A percentile compares a stretch with the other conserved stretches of the same genome.
These are phyloP conservation scores for Ophonus ardosiacus DNA, from an alignment of 2,888 invertebrate genomes.

Conservation along the genomic window DNA sequence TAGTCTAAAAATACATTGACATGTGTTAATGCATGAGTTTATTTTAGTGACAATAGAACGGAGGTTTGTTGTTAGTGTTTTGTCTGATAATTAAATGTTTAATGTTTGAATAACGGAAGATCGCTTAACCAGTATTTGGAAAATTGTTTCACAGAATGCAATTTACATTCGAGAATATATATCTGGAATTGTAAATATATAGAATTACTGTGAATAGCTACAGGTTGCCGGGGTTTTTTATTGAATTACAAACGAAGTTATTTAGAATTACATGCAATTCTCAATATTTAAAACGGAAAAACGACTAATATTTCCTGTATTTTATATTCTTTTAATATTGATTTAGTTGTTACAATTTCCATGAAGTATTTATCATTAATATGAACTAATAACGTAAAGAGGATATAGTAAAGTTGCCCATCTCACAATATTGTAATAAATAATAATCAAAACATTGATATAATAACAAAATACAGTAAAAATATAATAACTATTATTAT, in stretches of 20 bases:
- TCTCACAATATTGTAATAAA: too few relatives aligned
- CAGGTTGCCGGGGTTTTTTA: conserved; percentile 15
- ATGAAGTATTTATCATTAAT: too few relatives aligned
- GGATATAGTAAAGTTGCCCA: too few relatives aligned
- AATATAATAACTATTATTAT: too few relatives aligned
- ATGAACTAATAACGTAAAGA: too few relatives aligned
- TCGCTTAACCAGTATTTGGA: conserved; percentile 26
- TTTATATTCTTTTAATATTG: too few relatives aligned
- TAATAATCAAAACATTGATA: too few relatives aligned
- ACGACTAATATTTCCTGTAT: too few relatives aligned
- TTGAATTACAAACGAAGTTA: conserved; percentile 10
- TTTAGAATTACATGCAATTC: background rate
- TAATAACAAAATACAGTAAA: too few relatives aligned
- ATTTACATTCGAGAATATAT: conserved; percentile 35
- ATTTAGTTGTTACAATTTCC: too few relatives aligned
- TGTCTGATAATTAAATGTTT: conserved; percentile 35
- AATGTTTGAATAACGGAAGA: conserved; percentile 37
- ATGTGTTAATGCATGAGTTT: conserved; percentile 26
- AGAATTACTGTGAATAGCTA: conserved; percentile 25
- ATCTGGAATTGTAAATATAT: conserved; percentile 40
- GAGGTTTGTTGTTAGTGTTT: conserved; percentile 27
- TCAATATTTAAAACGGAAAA: background rate
- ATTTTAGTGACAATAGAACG: conserved; percentile 36
- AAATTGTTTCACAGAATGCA: conserved; percentile 37
- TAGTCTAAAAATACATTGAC: conserved; percentile 39